Percentiles rank a stretch among this genome's conserved stretches.
phyloP scores from a whole-genome alignment of 2,888 invertebrate species.

The Drosophila engyochracea region DNA sequence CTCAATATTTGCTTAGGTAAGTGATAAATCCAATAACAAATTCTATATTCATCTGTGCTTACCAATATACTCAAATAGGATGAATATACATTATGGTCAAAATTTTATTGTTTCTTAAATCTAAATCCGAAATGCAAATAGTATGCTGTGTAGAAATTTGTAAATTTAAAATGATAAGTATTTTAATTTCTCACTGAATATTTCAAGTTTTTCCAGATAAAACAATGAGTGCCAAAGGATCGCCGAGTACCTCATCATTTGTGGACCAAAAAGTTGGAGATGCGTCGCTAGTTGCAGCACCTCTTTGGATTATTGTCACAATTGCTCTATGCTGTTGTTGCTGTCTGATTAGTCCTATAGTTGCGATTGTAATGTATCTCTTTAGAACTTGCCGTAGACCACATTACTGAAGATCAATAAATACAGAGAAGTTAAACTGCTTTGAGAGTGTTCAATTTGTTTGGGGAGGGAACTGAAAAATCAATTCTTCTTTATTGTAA shows the following conservation, averaged over 20 bases:
- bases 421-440: background rate
- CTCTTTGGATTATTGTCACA: background rate
- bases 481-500: background rate
- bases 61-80: background rate
- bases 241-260: background rate
- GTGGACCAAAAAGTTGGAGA: background rate
- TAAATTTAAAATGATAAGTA: background rate
- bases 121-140: background rate
- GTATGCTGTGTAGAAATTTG: background rate
- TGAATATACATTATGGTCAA: background rate
- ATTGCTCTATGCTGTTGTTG: background rate
- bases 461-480: too few species aligned
- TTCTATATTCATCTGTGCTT: accelerated
- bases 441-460: background rate
- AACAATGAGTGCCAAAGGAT: background rate
- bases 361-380: background rate
- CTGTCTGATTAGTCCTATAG: background rate
- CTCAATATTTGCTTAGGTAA: background rate
- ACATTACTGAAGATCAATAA: background rate
- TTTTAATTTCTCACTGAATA: background rate
- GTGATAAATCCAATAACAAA: background rate
- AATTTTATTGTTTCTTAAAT: background rate
- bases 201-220: background rate
- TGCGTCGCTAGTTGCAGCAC: background rate
- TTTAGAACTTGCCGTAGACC: background rate